These are phyloP conservation scores for Platorchestia sp. DNA, from an alignment of 1,140 invertebrate species.

Conservation along the genomic window DNA sequence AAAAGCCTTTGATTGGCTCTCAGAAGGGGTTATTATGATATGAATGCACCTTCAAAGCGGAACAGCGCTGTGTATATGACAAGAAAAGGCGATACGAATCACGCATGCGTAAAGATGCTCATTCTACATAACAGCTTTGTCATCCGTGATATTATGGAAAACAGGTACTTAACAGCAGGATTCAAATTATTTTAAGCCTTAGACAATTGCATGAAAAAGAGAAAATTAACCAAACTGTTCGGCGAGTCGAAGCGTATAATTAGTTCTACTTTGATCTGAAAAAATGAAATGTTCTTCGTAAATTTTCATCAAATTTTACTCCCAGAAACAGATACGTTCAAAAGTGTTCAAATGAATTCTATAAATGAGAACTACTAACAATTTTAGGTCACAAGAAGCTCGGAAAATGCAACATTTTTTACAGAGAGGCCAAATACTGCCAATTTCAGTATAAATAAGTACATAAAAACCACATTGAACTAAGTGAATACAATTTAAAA, in stretches of 20 bases:
- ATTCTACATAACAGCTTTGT: background rate
- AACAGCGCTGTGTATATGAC: background rate
- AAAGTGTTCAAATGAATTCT: background rate
- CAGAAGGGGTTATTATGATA: background rate
- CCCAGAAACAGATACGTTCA: background rate
- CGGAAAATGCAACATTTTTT: background rate
- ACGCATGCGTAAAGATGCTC: background rate
- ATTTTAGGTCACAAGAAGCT: background rate
- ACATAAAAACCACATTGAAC: background rate
- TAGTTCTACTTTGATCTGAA: background rate
- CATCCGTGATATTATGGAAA: background rate
- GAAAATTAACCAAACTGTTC: background rate
- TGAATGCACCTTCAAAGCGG: background rate
- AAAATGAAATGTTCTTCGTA: background rate
- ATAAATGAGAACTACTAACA: background rate
- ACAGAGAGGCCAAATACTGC: background rate
- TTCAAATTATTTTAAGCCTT: background rate
- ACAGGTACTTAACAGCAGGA: background rate
- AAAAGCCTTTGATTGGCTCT: background rate
- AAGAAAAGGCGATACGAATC: background rate
- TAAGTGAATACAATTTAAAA: background rate
- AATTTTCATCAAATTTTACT: background rate
- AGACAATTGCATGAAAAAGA: background rate
- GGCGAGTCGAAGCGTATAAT: background rate
- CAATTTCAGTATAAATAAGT: background rate